phyloP scores from a whole-genome alignment of 2,113 vertebrate genomes.

The Drymodes brunneopygia region DNA sequence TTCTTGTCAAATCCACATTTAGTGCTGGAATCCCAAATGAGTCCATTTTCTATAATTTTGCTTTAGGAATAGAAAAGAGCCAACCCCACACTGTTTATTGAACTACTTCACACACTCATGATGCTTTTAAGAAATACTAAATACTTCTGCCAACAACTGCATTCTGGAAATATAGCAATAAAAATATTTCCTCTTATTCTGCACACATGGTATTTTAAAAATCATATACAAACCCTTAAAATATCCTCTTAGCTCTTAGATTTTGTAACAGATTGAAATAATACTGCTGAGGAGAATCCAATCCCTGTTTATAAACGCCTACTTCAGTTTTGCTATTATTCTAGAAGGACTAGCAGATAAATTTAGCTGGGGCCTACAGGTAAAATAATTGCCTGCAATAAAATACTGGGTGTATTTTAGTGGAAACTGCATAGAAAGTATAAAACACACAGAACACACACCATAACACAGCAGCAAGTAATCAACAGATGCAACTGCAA shows the following conservation, averaged over 20 bases:
- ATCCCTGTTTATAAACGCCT: neutral
- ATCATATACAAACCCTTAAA: slow-evolving; percentile 47
- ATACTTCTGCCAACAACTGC: neutral
- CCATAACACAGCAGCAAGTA: slow-evolving; percentile 39
- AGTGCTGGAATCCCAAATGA: neutral
- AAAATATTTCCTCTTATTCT: slow-evolving; percentile 45
- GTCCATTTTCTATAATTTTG: neutral
- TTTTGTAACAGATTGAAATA: slow-evolving; percentile 24
- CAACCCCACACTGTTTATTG: neutral
- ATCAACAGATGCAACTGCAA: slow-evolving; percentile 62
- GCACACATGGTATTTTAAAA: neutral
- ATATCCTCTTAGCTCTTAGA: slow-evolving; percentile 40
- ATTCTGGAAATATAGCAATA: neutral
- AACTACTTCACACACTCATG: neutral
- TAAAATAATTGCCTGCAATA: slow-evolving; percentile 25
- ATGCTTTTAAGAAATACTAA: slow-evolving; percentile 2
- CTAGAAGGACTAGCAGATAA: neutral
- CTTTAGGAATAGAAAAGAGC: neutral
- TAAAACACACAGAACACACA: slow-evolving; percentile 24
- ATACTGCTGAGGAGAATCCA: slow-evolving; percentile 20
- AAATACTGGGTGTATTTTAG: slow-evolving; percentile 27
- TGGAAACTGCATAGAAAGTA: neutral
- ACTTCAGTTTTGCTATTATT: slow-evolving; percentile 3
- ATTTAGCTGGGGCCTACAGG: neutral
- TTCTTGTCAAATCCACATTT: neutral